Evolutionary conservation across 1,140 invertebrate species (phyloP), one percentile per base, ranked within the genome.

Genomic region (Bemisia tabaci): DNA sequence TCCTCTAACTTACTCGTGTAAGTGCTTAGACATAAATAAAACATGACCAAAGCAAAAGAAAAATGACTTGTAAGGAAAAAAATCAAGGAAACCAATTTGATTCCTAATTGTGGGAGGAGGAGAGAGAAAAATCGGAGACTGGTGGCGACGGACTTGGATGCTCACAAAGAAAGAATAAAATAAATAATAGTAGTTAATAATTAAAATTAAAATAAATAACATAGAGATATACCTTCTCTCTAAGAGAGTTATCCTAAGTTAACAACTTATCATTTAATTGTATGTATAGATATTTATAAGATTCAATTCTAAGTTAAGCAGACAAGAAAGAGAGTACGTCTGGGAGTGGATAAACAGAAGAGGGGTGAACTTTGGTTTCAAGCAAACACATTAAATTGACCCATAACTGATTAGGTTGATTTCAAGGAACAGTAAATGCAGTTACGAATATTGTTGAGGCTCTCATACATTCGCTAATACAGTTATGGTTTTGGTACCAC

Each of bases 181-280:
- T 9, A 48, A 48, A 48, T 48, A 48, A 48, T 48, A 48, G 33
- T 48, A 17, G 17, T 48, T 48, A 48, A 48, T 48, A 48, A 48
- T 48, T 48, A 48, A 48, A 48, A 48, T 48, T 48, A 48, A 48
- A 48, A n/a, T 48, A 48, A 48, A 48, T 48, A 48, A 48, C 33
- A 17, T 48, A 17, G 33, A 48, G 33, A 48, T 48, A 48, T 48
- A 48, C 5, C 17, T 48, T 48, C 33, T 48, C 33, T 48, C 33
- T 48, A 17, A 9, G 33, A 48, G 33, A 48, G 33, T 48, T 48
- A 48, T 48, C 33, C 33, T 48, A 48, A 48, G 33, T 48, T 48
- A 48, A 48, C 33, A 48, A 48, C 33, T 48, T 48, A 48, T 9
- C 33, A 48, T 48, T 48, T 9, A 48, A 48, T 9, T 48, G 33